A percentile compares a stretch with the other conserved stretches of the same genome.
Evolutionary conservation across 1,140 invertebrate genomes (phyloP).

Genomic region (Vollenhovia emeryi): DNA sequence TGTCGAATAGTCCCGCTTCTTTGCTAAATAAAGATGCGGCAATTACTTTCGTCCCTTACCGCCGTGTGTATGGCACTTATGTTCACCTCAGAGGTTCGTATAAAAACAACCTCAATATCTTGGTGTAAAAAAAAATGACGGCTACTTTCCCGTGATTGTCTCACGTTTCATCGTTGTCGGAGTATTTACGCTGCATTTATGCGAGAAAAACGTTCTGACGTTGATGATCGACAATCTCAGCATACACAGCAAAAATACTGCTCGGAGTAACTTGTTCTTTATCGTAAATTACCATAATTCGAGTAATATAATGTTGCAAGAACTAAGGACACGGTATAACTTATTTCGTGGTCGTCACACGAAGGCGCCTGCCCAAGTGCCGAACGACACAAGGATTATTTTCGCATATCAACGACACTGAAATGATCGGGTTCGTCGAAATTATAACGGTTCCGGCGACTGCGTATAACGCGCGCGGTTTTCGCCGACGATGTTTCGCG

Average conservation of each 20-base stretch:
- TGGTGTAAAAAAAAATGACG: not conserved
- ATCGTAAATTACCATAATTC: conserved; percentile 51
- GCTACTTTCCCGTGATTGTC: not conserved
- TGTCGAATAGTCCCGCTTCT: not conserved
- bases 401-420: conserved; percentile 29
- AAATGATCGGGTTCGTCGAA: conserved; percentile 27
- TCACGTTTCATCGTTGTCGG: not conserved
- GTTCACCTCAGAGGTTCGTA: not conserved
- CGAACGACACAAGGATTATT: conserved; percentile 20
- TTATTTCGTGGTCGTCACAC: conserved; percentile 16
- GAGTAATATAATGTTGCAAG: conserved; percentile 36
- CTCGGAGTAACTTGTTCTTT: conserved; percentile 32
- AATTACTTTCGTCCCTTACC: conserved; percentile 10
- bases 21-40: conserved; percentile 8
- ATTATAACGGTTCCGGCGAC: conserved; percentile 21
- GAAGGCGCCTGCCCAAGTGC: not conserved
- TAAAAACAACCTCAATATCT: not conserved
- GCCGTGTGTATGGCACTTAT: not conserved
- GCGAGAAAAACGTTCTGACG: not conserved
- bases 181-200: conserved; percentile 8
- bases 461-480: not conserved
- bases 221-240: conserved; percentile 25
- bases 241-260: conserved; percentile 11
- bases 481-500: conserved; percentile 6
- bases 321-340: conserved; percentile 18